A percentile compares a stretch with the other conserved stretches of the same genome.
Conservation (phyloP, 2,113 vertebrate species). For the Aleadryas rufinucha region DNA sequence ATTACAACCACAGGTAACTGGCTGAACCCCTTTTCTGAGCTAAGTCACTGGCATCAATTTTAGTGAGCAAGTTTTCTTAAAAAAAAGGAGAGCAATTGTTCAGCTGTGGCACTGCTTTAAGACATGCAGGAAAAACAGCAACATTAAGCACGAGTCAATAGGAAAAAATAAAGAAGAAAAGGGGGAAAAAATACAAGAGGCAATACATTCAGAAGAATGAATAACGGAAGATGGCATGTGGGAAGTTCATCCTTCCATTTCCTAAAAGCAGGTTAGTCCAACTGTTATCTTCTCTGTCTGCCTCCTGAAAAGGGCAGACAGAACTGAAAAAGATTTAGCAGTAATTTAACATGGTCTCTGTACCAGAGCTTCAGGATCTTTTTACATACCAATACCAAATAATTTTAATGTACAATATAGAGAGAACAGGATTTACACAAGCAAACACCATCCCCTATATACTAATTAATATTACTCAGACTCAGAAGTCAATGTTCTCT, state of each 20-base stretch:
- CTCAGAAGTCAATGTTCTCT: background rate
- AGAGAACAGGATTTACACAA: background rate
- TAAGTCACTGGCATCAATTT: background rate
- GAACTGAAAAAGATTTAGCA: background rate
- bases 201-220: background rate
- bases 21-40: background rate
- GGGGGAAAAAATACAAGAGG: background rate
- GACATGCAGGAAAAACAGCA: background rate
- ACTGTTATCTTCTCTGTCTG: background rate
- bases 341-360: background rate
- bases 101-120: background rate
- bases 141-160: background rate
- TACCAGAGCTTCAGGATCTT: background rate
- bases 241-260: background rate
- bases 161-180: background rate
- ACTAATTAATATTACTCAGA: background rate
- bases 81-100: background rate
- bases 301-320: background rate
- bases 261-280: background rate
- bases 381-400: background rate
- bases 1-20: background rate
- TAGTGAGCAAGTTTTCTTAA: background rate
- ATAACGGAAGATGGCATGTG: background rate
- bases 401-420: background rate
- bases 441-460: background rate